phyloP scores from a whole-genome alignment of 2,888 invertebrate species.

The Pegoplata infirma region DNA sequence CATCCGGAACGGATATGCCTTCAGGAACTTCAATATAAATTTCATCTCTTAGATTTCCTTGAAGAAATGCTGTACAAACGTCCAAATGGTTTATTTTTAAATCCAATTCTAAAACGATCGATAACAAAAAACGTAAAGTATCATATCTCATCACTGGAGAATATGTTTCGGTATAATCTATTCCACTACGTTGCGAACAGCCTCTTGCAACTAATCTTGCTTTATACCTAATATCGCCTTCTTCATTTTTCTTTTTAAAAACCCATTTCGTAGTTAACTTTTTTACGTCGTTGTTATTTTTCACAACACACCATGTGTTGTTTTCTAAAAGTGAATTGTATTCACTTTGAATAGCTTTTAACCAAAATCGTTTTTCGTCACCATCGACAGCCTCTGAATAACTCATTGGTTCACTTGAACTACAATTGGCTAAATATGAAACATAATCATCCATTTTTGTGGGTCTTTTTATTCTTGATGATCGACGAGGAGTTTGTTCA shows the following conservation, averaged over 20 bases:
- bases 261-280: slow-evolving; percentile 30
- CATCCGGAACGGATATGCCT: slow-evolving; percentile 28
- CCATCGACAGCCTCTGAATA: slow-evolving; percentile 15
- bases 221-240: background rate
- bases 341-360: slow-evolving; percentile 12
- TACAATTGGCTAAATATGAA: background rate
- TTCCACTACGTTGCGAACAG: too few relatives aligned
- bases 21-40: slow-evolving; percentile 34
- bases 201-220: too few relatives aligned
- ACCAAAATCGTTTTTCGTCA: slow-evolving; percentile 5
- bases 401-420: background rate
- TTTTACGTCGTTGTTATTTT: slow-evolving; percentile 4
- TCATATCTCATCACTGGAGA: slow-evolving; percentile 36
- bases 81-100: slow-evolving; percentile 15
- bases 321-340: slow-evolving; percentile 21
- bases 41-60: slow-evolving; percentile 23
- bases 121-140: slow-evolving; percentile 12
- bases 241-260: slow-evolving; percentile 25
- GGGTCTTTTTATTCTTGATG: slow-evolving; percentile 12
- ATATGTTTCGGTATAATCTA: slow-evolving; percentile 8
- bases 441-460: slow-evolving; percentile 10
- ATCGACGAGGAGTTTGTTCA: background rate
- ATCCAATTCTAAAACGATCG: slow-evolving; percentile 13
- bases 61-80: slow-evolving; percentile 40
- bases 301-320: slow-evolving; percentile 17